Base-by-base conservation (phyloP, 2,113 vertebrate genomes). In the Garra rufa region DNA sequence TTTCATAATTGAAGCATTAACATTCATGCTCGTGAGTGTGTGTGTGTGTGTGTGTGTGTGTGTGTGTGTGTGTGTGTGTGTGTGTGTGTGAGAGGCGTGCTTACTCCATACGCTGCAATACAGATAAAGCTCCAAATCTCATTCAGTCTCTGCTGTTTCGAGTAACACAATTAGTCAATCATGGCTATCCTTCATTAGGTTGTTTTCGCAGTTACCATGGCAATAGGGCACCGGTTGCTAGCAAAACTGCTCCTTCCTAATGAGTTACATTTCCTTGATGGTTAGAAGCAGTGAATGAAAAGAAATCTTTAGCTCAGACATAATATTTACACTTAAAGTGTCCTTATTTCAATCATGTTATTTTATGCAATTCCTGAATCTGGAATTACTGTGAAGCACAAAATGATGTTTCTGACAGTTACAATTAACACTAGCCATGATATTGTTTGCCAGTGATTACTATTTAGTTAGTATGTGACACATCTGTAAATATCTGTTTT, bases 1-100 rank as follows among this genome's bases (percentile, higher is more conserved):
- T 21, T 14, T 83, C 67, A 87, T 73, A 74, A 65, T 70, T 87
- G n/a, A 80, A 74, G 28, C 70, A 75, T 79, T 73, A 85, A n/a
- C n/a, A 55, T 48, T 74, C n/a, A 19, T 82, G 26, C 57, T 61
- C 80, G 73, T 75, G 44, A 3, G 26, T 69, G 70, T 76, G 65
- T 26, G 52, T 67, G 50, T 34, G 34, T 34, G 26, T 69, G 70
- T 76, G 65, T 26, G 52, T 67, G 50, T 34, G 34, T 34, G n/a
- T n/a, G n/a, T 21, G 38, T 17, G 44, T 50, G 46, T 83, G 65
- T 73, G 69, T 83, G 77, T 74, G 43, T 2, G 24, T 67, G 76
- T 69, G 59, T 19, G 52, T 65, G 48, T 21, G 38, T 19, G 48
- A n/a, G 34, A 67, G 63, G 19, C 48, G 48, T 76, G 69, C 13